Conservation (phyloP, 2,797 vertebrate genomes). For the Bryconaethiops microstoma region DNA sequence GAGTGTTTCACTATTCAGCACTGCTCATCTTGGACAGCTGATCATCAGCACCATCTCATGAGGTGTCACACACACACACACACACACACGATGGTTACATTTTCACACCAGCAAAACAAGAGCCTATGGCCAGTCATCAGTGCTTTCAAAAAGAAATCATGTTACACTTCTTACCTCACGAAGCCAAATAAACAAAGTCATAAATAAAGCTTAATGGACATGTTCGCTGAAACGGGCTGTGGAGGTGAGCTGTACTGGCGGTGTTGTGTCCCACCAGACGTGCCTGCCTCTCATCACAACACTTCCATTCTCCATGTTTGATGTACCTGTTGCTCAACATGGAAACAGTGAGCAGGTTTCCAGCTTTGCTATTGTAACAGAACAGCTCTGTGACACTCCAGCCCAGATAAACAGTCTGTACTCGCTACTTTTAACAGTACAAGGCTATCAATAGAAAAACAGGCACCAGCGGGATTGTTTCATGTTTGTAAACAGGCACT, state of each 20-base stretch:
- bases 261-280: slow-evolving; percentile 25
- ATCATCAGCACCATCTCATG: background rate
- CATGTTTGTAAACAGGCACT: background rate
- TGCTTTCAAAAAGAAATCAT: background rate
- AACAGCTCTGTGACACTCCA: background rate
- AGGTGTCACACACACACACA: background rate
- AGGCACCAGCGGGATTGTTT: background rate
- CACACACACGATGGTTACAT: background rate
- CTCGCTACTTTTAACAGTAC: slow-evolving; percentile 25
- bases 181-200: slow-evolving; percentile 29
- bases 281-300: background rate
- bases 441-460: background rate
- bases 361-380: background rate
- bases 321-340: slow-evolving; percentile 11
- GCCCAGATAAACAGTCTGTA: slow-evolving; percentile 8
- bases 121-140: background rate
- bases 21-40: slow-evolving; percentile 5
- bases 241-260: background rate
- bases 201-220: slow-evolving; percentile 33
- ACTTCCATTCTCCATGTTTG: background rate
- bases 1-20: slow-evolving; percentile 30
- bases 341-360: background rate
- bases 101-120: background rate
- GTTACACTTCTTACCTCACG: slow-evolving; percentile 13
- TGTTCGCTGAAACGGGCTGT: background rate